Evolutionary conservation across 2,797 vertebrate species (phyloP).

Genomic region (Rhodeus uyekii): DNA sequence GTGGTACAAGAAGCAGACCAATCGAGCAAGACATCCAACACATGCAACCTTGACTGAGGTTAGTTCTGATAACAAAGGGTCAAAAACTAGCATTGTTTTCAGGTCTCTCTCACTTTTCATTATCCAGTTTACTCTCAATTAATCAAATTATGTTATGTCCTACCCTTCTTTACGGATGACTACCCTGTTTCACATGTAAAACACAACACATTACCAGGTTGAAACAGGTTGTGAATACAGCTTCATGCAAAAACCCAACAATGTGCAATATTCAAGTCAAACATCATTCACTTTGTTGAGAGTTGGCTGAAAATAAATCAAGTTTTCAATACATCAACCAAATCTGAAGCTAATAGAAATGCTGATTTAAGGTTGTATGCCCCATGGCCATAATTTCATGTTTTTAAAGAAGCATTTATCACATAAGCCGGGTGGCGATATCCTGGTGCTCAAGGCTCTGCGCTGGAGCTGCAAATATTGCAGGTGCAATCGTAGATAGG

Average conservation of each 20-base stretch:
- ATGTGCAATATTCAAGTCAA: not conserved
- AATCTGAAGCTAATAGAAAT: slow-evolving; percentile 34
- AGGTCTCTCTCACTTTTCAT: not conserved
- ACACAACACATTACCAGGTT: not conserved
- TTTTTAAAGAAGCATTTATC: slow-evolving; percentile 34
- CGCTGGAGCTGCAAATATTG: not conserved
- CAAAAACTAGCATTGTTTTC: not conserved
- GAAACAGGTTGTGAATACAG: not conserved
- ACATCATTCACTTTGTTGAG: slow-evolving; percentile 18
- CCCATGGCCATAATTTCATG: slow-evolving; percentile 33
- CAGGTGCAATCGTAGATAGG: slow-evolving; percentile 37
- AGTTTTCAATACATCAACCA: slow-evolving; percentile 26
- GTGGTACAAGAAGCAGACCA: not conserved
- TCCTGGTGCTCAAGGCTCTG: slow-evolving; percentile 24
- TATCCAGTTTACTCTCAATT: not conserved
- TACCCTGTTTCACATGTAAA: not conserved
- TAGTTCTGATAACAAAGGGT: not conserved
- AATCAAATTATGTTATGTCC: not conserved
- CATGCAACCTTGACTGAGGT: not conserved
- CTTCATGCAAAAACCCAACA: not conserved
- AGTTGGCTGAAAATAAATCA: slow-evolving; percentile 26
- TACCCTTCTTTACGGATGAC: not conserved
- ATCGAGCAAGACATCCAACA: not conserved
- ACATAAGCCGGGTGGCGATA: slow-evolving; percentile 33
- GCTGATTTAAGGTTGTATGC: slow-evolving; percentile 16